These are phyloP conservation scores for Tonatia bakeri DNA, from an alignment of 2,113 vertebrate species.

Conservation along the genomic window DNA sequence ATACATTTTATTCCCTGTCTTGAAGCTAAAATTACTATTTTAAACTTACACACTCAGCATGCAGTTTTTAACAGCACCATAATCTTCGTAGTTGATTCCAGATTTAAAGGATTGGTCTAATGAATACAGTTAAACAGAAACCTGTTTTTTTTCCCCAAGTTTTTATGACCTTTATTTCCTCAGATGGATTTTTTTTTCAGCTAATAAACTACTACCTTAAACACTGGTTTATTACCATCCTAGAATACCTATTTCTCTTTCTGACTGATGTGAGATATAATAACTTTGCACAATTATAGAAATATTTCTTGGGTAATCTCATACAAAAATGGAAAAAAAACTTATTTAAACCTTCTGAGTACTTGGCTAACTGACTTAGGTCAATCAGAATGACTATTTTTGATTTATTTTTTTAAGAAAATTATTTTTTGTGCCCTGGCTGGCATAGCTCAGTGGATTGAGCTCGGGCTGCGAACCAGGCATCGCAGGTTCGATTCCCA, in stretches of 20 bases:
- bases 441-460: no score
- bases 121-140: conserved; percentile 48
- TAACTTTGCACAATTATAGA: neutral
- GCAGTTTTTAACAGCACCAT: conserved; percentile 76
- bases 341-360: neutral
- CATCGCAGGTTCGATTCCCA: no score
- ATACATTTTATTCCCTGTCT: conserved; percentile 75
- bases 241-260: neutral
- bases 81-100: conserved; percentile 73
- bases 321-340: neutral
- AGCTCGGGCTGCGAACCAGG: no score
- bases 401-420: neutral
- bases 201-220: conserved; percentile 15
- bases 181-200: neutral
- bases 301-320: neutral
- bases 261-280: neutral
- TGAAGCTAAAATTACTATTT: conserved; percentile 80
- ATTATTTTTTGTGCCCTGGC: neutral
- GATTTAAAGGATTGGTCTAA: conserved; percentile 74
- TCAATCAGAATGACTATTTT: neutral
- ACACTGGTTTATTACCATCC: neutral
- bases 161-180: conserved; percentile 67
- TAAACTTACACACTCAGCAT: conserved; percentile 75
- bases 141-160: conserved; percentile 60
- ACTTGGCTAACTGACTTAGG: neutral